Conservation (phyloP, 2,888 invertebrate genomes). For the Platycheirus rosarum region DNA sequence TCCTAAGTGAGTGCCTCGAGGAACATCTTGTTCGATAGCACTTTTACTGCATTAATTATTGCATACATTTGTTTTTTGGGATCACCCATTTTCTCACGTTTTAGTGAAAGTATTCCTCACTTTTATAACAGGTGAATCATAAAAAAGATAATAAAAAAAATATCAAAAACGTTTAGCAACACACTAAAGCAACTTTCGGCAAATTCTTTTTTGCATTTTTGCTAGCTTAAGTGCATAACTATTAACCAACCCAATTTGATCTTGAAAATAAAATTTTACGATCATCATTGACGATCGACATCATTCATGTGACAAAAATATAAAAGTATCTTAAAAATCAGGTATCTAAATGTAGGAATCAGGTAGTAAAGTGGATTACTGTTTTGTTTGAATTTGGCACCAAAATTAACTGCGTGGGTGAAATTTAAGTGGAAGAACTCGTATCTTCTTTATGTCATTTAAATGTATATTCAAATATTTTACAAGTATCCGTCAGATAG, state of each 20-base stretch:
- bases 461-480: slow-evolving; percentile 8
- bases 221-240: slow-evolving; percentile 5
- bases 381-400: slow-evolving; percentile 26
- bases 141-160: slow-evolving; percentile 5
- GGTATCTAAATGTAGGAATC: slow-evolving; percentile 36
- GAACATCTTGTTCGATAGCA: too few relatives aligned
- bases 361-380: slow-evolving; percentile 32
- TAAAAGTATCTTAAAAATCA: slow-evolving; percentile 38
- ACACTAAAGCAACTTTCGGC: slow-evolving; percentile 1
- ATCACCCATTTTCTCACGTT: too few relatives aligned
- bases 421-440: slow-evolving; percentile 55
- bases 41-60: too few relatives aligned
- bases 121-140: slow-evolving; percentile 1
- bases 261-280: slow-evolving; percentile 25
- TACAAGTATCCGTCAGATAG: slow-evolving; percentile 38
- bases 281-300: slow-evolving; percentile 35
- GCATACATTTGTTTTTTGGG: too few relatives aligned
- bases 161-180: slow-evolving; percentile 1
- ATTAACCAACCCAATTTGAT: neutral
- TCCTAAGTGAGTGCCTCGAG: too few relatives aligned
- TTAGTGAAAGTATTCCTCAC: neutral
- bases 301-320: slow-evolving; percentile 39
- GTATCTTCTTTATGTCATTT: slow-evolving; percentile 40
- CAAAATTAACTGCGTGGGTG: slow-evolving; percentile 46
- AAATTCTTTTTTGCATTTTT: neutral